phyloP scores from a whole-genome alignment of 1,140 invertebrate species.

The Neuroterus valhalla region DNA sequence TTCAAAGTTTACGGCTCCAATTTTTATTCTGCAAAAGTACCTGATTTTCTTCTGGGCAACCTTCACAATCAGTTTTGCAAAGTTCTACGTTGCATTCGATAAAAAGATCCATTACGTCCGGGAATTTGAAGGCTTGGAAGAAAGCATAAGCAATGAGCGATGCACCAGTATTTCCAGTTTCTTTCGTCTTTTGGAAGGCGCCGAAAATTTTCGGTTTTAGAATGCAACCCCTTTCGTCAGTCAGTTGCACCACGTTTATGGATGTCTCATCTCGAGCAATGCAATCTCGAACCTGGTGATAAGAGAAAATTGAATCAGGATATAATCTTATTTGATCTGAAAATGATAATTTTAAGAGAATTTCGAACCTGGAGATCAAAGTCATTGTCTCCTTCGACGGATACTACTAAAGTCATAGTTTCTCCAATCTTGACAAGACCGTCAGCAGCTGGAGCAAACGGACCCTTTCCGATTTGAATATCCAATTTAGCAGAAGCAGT shows the following conservation, averaged over 20 bases:
- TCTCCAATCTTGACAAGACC: constrained; percentile 90
- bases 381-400: constrained; percentile 85
- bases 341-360: not conserved
- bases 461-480: constrained; percentile 86
- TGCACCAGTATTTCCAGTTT: constrained; percentile 84
- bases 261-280: constrained; percentile 82
- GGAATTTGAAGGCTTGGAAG: constrained; percentile 92
- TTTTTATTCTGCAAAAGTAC: constrained; percentile 49
- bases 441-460: constrained; percentile 84
- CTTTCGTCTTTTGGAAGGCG: constrained; percentile 86
- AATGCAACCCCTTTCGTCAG: constrained; percentile 86
- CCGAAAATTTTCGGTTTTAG: constrained; percentile 89
- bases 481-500: constrained; percentile 87
- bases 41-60: constrained; percentile 82
- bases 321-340: not conserved
- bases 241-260: constrained; percentile 81
- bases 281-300: constrained; percentile 81
- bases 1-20: not conserved
- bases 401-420: constrained; percentile 87
- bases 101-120: constrained; percentile 89
- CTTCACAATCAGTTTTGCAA: constrained; percentile 87
- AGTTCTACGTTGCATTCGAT: constrained; percentile 90
- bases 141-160: constrained; percentile 87
- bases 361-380: constrained; percentile 82
- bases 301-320: no score